A percentile compares a stretch with the other conserved stretches of the same genome.
Evolutionary conservation across 2,888 invertebrate species (phyloP).

Genomic region (Agonopterix heracliana): DNA sequence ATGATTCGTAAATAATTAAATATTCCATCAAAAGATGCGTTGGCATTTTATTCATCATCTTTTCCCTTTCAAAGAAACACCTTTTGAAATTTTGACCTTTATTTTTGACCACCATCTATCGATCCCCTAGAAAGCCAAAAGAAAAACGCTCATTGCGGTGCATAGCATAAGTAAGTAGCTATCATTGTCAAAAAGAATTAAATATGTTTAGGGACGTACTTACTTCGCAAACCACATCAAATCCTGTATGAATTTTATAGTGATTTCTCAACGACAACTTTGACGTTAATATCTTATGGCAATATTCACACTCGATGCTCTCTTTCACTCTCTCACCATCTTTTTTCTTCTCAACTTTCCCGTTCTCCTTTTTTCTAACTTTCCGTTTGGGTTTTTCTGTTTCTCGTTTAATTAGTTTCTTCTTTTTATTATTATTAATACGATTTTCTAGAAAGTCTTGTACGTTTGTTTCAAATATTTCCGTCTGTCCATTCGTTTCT

Average conservation of each 20-base stretch:
- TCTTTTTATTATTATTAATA: slow-evolving; percentile 12
- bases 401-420: slow-evolving; percentile 18
- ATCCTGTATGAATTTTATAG: slow-evolving; percentile 64
- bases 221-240: slow-evolving; percentile 55
- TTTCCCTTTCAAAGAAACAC: too few relatives aligned
- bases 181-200: too few relatives aligned
- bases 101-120: too few relatives aligned
- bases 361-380: slow-evolving; percentile 14
- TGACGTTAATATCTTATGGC: slow-evolving; percentile 58
- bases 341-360: slow-evolving; percentile 19
- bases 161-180: too few relatives aligned
- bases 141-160: too few relatives aligned
- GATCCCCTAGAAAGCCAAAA: too few relatives aligned
- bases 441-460: slow-evolving; percentile 1
- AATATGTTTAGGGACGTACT: background rate
- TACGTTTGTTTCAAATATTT: slow-evolving; percentile 6
- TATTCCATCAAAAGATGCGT: too few relatives aligned
- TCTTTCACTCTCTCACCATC: slow-evolving; percentile 33
- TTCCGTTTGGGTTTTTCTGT: slow-evolving; percentile 23
- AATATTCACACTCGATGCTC: slow-evolving; percentile 58
- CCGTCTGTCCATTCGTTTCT: background rate
- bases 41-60: too few relatives aligned
- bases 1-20: too few relatives aligned
- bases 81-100: too few relatives aligned
- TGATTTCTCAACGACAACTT: slow-evolving; percentile 58